These are phyloP conservation scores for Sterna hirundo DNA, from an alignment of 2,113 vertebrate species.

Conservation along the genomic window DNA sequence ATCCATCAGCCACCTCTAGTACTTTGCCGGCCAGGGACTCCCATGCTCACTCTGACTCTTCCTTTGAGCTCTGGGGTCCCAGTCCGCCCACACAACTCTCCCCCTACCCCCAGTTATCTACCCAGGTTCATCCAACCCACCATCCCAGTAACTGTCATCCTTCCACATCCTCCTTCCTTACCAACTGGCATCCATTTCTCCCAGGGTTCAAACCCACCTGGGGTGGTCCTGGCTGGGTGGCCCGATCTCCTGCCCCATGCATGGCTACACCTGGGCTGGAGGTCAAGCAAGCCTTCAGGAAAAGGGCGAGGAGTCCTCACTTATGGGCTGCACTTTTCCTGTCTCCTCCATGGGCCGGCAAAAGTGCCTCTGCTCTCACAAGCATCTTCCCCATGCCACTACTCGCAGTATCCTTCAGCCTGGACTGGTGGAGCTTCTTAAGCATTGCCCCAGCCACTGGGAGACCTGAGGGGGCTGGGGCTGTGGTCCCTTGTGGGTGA, in stretches of 20 bases:
- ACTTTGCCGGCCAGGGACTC: rapidly evolving
- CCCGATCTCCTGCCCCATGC: neutral
- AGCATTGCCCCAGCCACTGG: neutral
- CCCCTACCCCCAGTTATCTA: neutral
- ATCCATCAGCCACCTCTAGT: neutral
- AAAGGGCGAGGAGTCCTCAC: neutral
- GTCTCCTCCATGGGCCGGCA: neutral
- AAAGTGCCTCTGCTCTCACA: neutral
- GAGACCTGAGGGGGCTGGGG: neutral
- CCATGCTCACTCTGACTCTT: neutral
- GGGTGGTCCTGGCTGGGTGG: neutral
- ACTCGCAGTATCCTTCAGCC: neutral
- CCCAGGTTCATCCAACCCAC: neutral
- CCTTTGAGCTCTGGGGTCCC: neutral
- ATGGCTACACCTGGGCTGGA: neutral
- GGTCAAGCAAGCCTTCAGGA: neutral
- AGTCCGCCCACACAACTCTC: neutral
- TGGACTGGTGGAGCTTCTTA: neutral
- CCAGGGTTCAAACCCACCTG: neutral
- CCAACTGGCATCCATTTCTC: neutral
- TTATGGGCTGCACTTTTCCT: neutral
- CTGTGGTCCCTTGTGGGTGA: neutral
- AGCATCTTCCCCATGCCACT: neutral
- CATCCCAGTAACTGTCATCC: neutral
- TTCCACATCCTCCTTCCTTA: neutral